Evolutionary conservation across 30 jellyfish, hydroid and myxozoan genomes (phyloP), one percentile per base, ranked within the genome.

Genomic region (Aurelia coerulea): DNA sequence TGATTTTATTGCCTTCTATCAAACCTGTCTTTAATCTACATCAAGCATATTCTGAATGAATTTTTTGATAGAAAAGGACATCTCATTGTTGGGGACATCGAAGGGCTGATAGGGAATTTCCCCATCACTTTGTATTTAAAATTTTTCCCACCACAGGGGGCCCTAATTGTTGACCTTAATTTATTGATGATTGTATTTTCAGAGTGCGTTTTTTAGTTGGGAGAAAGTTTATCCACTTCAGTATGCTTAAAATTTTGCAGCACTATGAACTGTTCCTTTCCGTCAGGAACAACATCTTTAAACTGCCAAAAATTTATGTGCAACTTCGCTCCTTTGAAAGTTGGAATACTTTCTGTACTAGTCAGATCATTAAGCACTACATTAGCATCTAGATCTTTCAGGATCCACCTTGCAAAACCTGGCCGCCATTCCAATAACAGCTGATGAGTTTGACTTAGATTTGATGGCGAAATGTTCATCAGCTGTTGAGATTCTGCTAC

Each of bases 231-330:
- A 37, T 46, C 14, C 56, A 46, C 56, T 17, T 85, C 85, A 50
- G 49, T 68, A 49, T 81, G 79, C 10, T 56, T 71, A 16, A 81
- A 81, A 81, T 81, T 52, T 10, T 69, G 68, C 33, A 81, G 65
- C 19, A 68, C 69, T 67, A 81, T 72, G 33, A 19, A 2, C 33
- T 81, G 84, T 37, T 50, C 91, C 5, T 23, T 58, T 33, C 69
- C 71, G 35, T 69, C 19, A 3, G 91, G 91, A 10, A 65, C 42
- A 9, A 81, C 53, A 69, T 81, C 33, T 51, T 54, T 51, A 59
- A 81, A 81, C 74, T 81, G 91, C 91, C 91, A 81, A 14, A 81
- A 59, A 53, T 81, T 81, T 62, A 81, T 81, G 12, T 37, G 18
- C 5, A 81, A 52, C 19, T 42, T 67, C 29, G 91, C 91, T 12